phyloP scores from a whole-genome alignment of 1,140 invertebrate genomes.

The Cydia pomonella region DNA sequence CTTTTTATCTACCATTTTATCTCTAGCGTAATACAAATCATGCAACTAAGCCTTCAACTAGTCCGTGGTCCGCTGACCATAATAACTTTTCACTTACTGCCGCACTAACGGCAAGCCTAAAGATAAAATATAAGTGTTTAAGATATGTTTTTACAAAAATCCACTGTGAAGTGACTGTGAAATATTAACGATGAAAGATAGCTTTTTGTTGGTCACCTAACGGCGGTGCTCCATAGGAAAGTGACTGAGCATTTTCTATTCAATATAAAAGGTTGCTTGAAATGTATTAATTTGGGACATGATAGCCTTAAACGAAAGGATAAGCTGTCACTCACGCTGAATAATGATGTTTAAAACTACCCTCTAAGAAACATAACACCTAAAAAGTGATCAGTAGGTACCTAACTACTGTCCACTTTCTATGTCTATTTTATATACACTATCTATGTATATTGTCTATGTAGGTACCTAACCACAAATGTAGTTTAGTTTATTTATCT shows the following conservation, averaged over 20 bases:
- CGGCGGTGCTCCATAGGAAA: not conserved
- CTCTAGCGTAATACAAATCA: not conserved
- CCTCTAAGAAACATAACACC: not conserved
- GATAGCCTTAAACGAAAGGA: constrained; percentile 17
- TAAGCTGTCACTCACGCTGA: constrained; percentile 3
- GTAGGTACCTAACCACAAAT: no score
- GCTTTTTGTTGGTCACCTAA: not conserved
- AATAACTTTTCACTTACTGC: no score
- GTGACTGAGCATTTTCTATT: constrained; percentile 16
- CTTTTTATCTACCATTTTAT: no score
- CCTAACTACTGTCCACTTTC: no score
- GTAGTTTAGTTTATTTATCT: no score
- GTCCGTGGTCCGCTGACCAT: no score
- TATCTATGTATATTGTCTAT: no score
- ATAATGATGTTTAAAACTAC: not conserved
- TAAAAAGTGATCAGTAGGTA: not conserved
- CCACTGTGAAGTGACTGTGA: not conserved
- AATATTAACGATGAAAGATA: not conserved
- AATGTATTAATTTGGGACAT: constrained; percentile 18
- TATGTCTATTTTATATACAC: no score
- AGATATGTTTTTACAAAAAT: not conserved
- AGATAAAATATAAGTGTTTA: no score
- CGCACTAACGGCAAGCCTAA: no score
- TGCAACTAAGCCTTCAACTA: not conserved
- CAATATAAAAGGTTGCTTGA: not conserved